These are phyloP conservation scores for Macrotus californicus DNA, from an alignment of 2,113 vertebrate species.

Conservation along the genomic window DNA sequence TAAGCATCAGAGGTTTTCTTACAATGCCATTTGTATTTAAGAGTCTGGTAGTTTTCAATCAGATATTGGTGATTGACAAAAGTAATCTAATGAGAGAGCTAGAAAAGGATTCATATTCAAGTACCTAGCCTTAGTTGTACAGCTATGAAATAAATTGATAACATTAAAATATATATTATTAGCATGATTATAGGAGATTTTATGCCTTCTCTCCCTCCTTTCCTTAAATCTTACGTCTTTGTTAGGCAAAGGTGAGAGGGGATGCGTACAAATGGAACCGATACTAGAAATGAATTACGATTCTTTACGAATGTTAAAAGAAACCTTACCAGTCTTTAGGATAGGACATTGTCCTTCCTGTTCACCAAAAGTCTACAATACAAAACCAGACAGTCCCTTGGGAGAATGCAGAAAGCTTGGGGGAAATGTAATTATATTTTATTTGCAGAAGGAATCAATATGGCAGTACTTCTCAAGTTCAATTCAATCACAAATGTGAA, in stretches of 20 bases:
- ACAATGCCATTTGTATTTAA: not conserved
- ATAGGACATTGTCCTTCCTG: not conserved
- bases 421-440: constrained; percentile 55
- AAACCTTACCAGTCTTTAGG: not conserved
- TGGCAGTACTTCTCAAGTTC: constrained; percentile 34
- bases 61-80: not conserved
- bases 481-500: constrained; percentile 60
- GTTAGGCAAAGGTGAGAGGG: not conserved
- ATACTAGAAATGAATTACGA: not conserved
- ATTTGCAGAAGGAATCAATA: constrained; percentile 63
- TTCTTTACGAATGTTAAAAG: not conserved
- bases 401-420: not conserved
- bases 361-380: not conserved
- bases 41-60: not conserved
- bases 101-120: not conserved
- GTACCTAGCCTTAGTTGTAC: not conserved
- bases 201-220: not conserved
- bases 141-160: not conserved
- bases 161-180: not conserved
- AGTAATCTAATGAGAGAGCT: not conserved
- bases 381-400: not conserved
- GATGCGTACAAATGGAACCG: not conserved
- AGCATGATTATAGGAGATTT: not conserved
- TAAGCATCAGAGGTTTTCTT: not conserved
- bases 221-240: not conserved